Evolutionary conservation across 2,113 vertebrate genomes (phyloP).

Genomic region (Zosterops hypoxanthus): DNA sequence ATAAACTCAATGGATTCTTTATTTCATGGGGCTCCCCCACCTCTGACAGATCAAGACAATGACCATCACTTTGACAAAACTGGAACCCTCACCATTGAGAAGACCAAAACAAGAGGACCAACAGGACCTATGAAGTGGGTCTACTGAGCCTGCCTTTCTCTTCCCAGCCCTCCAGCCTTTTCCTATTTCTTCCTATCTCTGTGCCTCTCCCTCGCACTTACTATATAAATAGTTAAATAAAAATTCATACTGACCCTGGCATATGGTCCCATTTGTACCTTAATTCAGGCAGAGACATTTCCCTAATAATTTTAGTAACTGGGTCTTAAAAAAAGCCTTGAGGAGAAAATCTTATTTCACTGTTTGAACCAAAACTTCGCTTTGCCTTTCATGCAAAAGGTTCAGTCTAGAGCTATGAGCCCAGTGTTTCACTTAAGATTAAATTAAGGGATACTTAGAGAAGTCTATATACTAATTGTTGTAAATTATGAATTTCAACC

Average conservation of each 20-base stretch:
- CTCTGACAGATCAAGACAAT: neutral
- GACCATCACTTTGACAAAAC: neutral
- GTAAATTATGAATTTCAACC: neutral
- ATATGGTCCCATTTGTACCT: neutral
- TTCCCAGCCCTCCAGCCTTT: neutral
- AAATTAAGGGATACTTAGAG: neutral
- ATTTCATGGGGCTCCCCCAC: neutral
- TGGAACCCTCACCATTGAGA: neutral
- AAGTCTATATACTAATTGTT: neutral
- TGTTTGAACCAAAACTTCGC: neutral
- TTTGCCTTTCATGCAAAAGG: neutral
- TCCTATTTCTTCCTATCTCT: neutral
- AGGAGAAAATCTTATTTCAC: neutral
- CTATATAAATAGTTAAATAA: neutral
- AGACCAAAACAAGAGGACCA: neutral
- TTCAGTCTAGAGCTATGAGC: neutral
- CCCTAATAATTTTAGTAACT: neutral
- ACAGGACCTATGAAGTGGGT: neutral
- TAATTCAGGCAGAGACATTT: neutral
- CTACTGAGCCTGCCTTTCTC: neutral
- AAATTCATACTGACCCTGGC: neutral
- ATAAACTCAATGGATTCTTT: too few species aligned
- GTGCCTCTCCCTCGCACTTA: neutral
- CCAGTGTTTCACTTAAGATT: neutral
- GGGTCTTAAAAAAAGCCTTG: neutral